Base-by-base conservation (phyloP, 2,113 vertebrate genomes). In the Lutjanus erythropterus region DNA sequence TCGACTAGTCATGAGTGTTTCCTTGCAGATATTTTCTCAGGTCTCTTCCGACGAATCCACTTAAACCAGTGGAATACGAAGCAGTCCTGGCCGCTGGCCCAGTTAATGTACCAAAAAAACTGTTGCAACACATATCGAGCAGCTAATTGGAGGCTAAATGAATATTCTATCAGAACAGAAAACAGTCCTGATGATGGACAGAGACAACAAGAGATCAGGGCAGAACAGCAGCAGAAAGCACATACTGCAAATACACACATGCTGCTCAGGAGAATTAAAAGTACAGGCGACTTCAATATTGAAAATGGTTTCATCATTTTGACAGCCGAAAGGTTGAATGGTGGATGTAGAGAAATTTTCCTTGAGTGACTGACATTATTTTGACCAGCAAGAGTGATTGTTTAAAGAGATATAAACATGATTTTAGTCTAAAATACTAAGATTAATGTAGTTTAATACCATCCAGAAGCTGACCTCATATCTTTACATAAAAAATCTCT, bases 101-200 rank as follows among this genome's bases (percentile, higher is more conserved):
- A 71, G 60, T 75, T 76, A 37, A 65, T 71, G 65, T 50, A 56
- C 55, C 64, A 62, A 69, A 29, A 69, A 50, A 59, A 60, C 42
- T 29, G 39, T 9, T 59, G 42, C 23, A 44, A 31, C 52, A 71
- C 46, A 21, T 79, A 68, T 33, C 9, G 11, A 21, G 16, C 10
- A 49, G 60, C 31, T 72, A 78, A 55, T 1, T 49, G n/a, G 66
- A 80, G 19, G 58, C 14, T 66, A 46, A 46, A 80, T 50, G 4
- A 79, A 58, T 49, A 39, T 62, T 68, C 21, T 50, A 27, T 79
- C 23, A 33, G 60, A 58, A 29, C 18, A 49, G 68, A 42, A 64
- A 19, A 3, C 6, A 49, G 39, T 33, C 27, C 50, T 66, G 52
- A 49, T 66, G 52, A 49, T 39, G 31, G 33, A 42, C 16, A 60